Base-by-base conservation (phyloP, 1,140 invertebrate genomes). In the Conopomorpha cramerella region DNA sequence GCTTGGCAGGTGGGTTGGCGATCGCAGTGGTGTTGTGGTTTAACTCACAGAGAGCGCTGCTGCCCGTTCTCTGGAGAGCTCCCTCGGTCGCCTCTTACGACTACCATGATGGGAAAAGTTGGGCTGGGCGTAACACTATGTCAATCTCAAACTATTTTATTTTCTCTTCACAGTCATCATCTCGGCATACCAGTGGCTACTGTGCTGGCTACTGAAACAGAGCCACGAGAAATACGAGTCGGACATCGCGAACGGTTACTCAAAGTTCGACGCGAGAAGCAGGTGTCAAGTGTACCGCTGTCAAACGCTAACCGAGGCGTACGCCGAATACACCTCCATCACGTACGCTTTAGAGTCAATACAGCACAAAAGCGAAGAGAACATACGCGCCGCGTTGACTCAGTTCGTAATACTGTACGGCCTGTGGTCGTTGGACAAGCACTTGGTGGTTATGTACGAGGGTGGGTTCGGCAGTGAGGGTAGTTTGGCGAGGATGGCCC, bases 271-370 rank as follows among this genome's bases (percentile, higher is more conserved):
- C 12, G 86, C 87, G 1, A 84, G 85, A 57, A 92, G 91, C 65
- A 84, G 92, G 46, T 85, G 83, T 2, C 94, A 97, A 80, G 85
- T 92, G 11, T 94, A 89, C 61, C 82, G 83, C 38, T 91, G 90
- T 39, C 81, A 84, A 47, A 86, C 82, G 8, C 71, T 97, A 3
- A 84, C 90, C 0, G 68, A 91, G 26, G 86, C 85, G 12, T 96
- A 89, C 65, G 88, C 86, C 18, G 74, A 91, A 79, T 85, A 87
- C 55, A 74, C 83, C 16, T 74, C 86, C 1, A 52, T 92, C 2
- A 64, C 79, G 34, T 78, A 81, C 45, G 82, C 88, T 49, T 59
- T 81, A 43, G 57, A 80, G 38, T 53, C 81, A 50, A 78, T 84
- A 72, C n/a, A n/a, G n/a, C n/a, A n/a, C n/a, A n/a, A n/a, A n/a